Evolutionary conservation across 2,888 invertebrate genomes (phyloP).

Genomic region (Sphecodes monilicornis): DNA sequence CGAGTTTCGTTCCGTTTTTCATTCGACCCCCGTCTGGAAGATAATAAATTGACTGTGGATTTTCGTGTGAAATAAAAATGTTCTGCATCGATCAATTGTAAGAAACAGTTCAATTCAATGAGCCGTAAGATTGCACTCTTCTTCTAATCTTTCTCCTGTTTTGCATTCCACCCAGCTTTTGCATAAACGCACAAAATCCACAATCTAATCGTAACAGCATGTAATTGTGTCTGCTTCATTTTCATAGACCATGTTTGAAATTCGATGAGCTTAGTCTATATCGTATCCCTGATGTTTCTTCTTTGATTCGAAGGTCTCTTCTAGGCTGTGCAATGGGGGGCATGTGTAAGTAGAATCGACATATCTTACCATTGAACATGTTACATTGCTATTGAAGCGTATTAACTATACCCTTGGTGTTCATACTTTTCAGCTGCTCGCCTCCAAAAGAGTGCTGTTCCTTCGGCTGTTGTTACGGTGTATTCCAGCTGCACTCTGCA

Average conservation of each 20-base stretch:
- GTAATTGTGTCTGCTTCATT: conserved; percentile 13
- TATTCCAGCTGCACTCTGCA: conserved; percentile 87
- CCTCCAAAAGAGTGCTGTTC: conserved; percentile 91
- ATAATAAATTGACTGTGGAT: background rate
- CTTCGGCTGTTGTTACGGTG: conserved; percentile 86
- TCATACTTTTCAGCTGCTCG: conserved; percentile 86
- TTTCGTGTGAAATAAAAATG: background rate
- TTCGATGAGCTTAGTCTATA: background rate
- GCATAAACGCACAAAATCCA: background rate
- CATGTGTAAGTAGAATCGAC: conserved; percentile 75
- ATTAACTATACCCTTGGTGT: background rate
- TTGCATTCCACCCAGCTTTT: background rate
- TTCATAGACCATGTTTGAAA: background rate
- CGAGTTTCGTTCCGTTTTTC: background rate
- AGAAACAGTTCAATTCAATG: too few species aligned
- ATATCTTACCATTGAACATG: background rate
- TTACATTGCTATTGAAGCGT: background rate
- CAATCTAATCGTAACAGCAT: background rate
- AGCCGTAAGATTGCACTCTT: background rate
- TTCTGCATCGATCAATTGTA: too few species aligned
- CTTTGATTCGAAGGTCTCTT: conserved; percentile 74
- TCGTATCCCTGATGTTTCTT: background rate
- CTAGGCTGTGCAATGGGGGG: conserved; percentile 80
- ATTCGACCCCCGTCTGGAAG: background rate
- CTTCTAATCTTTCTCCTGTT: background rate